These are phyloP conservation scores for Nyleta sp. DNA, from an alignment of 2,888 invertebrate genomes.

Conservation along the genomic window DNA sequence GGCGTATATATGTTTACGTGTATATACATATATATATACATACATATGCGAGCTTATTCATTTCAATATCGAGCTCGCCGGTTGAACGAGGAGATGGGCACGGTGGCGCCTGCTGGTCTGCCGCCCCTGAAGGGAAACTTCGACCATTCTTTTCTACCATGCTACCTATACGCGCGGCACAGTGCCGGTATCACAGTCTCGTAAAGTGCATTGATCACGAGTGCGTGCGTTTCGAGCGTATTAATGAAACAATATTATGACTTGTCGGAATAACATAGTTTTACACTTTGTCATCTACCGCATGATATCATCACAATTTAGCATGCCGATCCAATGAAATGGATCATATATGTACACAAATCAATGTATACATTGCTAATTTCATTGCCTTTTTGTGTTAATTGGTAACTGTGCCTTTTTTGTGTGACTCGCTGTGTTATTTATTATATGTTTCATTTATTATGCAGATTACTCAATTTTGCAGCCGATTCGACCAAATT, in stretches of 20 bases:
- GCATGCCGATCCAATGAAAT: conserved; percentile 9
- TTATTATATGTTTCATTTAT: too few relatives aligned
- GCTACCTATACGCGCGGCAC: conserved; percentile 55
- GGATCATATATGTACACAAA: too few relatives aligned
- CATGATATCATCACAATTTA: conserved; percentile 36
- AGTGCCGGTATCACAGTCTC: conserved; percentile 74
- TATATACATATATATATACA: neutral
- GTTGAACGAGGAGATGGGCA: conserved; percentile 43
- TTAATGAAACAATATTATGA: conserved; percentile 59
- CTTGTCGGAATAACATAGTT: conserved; percentile 50
- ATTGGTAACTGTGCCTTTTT: too few relatives aligned
- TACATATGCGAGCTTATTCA: conserved; percentile 29
- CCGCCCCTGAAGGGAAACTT: conserved; percentile 71
- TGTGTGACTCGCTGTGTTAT: too few relatives aligned
- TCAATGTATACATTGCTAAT: too few relatives aligned
- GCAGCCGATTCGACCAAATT: neutral
- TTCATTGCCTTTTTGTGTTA: too few relatives aligned
- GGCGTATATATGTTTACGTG: neutral
- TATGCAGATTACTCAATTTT: too few relatives aligned
- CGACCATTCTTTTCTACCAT: conserved; percentile 48
- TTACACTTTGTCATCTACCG: conserved; percentile 39
- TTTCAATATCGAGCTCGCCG: conserved; percentile 45
- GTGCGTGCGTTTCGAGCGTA: conserved; percentile 51
- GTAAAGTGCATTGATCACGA: conserved; percentile 57
- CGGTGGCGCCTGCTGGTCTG: conserved; percentile 75